phyloP scores from a whole-genome alignment of 1,140 invertebrate genomes.

The Drosophila punjabiensis region DNA sequence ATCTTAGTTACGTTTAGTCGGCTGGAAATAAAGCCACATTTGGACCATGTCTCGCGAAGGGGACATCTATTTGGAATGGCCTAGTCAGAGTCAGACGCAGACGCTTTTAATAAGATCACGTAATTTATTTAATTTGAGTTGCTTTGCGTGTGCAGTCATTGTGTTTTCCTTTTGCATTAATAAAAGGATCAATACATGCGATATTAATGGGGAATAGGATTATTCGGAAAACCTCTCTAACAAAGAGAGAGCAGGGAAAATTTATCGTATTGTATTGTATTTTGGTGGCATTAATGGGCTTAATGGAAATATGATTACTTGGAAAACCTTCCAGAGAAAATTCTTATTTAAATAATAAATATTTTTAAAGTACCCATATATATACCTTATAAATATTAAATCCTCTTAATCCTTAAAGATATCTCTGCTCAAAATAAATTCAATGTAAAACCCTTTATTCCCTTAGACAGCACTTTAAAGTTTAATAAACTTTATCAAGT shows the following conservation, averaged over 20 bases:
- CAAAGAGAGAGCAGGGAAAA: neutral
- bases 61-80: slow-evolving; percentile 33
- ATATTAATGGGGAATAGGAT: slow-evolving; percentile 28
- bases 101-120: slow-evolving; percentile 78
- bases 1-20: slow-evolving; percentile 81
- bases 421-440: slow-evolving; percentile 3
- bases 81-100: slow-evolving; percentile 9
- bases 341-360: neutral
- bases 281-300: neutral
- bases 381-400: neutral
- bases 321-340: no score
- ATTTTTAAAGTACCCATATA: no score
- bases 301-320: neutral
- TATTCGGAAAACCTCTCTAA: neutral
- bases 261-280: neutral
- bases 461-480: slow-evolving; percentile 39
- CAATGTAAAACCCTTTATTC: slow-evolving; percentile 17
- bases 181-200: slow-evolving; percentile 33
- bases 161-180: slow-evolving; percentile 1
- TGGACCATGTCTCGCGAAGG: slow-evolving; percentile 31
- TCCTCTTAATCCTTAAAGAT: neutral
- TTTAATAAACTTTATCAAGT: slow-evolving; percentile 55
- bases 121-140: slow-evolving; percentile 77
- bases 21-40: slow-evolving; percentile 79
- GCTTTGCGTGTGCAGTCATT: slow-evolving; percentile 14